phyloP scores from a whole-genome alignment of 2,113 vertebrate genomes.

The Vulpes vulpes region DNA sequence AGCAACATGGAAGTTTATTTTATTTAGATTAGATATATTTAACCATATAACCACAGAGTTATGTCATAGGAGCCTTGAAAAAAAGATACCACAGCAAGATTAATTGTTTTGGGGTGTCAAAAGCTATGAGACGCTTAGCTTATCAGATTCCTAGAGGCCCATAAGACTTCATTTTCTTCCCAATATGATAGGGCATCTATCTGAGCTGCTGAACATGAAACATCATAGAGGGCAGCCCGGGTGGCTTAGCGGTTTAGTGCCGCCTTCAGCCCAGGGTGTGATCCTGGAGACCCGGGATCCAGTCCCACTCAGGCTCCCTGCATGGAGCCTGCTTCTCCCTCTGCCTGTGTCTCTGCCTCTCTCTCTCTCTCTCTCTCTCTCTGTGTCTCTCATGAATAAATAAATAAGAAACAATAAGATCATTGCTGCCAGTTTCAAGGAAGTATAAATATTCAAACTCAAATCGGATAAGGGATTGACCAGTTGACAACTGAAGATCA shows the following conservation, averaged over 20 bases:
- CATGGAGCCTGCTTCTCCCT: no score
- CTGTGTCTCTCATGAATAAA: no score
- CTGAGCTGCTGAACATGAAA: background rate
- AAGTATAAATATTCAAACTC: background rate
- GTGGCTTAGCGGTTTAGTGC: no score
- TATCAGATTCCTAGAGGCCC: background rate
- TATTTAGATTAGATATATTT: constrained; percentile 4
- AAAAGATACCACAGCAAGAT: background rate
- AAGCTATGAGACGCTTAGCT: background rate
- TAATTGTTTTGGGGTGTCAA: background rate
- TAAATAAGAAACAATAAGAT: background rate
- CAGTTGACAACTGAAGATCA: background rate
- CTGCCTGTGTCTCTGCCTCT: no score
- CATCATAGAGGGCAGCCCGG: background rate
- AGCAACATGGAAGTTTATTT: background rate
- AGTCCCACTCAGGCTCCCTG: no score
- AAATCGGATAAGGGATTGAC: background rate
- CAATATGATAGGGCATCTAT: background rate
- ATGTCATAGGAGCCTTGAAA: background rate
- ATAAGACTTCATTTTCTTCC: background rate
- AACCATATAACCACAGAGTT: background rate
- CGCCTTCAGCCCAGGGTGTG: no score
- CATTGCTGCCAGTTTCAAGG: background rate
- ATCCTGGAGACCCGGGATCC: no score
- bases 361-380: no score